phyloP scores from a whole-genome alignment of 1,140 invertebrate genomes.

The Matsumurasca onukii region DNA sequence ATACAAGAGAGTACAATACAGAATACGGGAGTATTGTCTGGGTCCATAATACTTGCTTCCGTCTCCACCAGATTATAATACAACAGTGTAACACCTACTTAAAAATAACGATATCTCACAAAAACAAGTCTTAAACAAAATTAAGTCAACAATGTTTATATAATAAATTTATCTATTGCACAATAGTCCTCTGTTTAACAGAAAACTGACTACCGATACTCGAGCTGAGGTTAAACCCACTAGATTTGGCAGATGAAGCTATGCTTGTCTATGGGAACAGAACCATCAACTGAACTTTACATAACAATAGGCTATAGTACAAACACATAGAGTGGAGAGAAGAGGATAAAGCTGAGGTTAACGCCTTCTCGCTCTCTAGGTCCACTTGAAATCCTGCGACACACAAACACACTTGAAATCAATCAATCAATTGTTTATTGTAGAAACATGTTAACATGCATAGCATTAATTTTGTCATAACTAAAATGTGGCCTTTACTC shows the following conservation, averaged over 20 bases:
- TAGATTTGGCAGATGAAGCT: slow-evolving; percentile 22
- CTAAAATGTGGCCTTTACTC: no score
- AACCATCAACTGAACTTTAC: slow-evolving; percentile 8
- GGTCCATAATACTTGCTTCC: slow-evolving; percentile 9
- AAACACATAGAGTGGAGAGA: slow-evolving; percentile 9
- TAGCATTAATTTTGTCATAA: no score
- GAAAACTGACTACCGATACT: slow-evolving; percentile 17
- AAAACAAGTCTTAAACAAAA: slow-evolving; percentile 21
- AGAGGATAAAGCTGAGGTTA: background rate
- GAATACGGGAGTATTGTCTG: slow-evolving; percentile 11
- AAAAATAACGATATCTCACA: background rate
- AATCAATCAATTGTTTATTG: no score
- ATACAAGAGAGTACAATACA: no score
- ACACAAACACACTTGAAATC: background rate
- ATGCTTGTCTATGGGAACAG: background rate
- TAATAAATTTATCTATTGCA: slow-evolving; percentile 21
- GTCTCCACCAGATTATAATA: background rate
- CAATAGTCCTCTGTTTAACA: slow-evolving; percentile 27
- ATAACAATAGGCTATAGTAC: slow-evolving; percentile 22
- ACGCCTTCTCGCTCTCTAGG: background rate
- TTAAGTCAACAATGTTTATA: slow-evolving; percentile 25
- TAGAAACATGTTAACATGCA: no score
- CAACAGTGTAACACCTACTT: slow-evolving; percentile 11
- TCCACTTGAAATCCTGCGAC: slow-evolving; percentile 20
- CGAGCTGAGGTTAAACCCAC: background rate